Percentiles rank a stretch among this genome's conserved stretches.
These are phyloP conservation scores for Carassius gibelio DNA, from an alignment of 2,113 vertebrate species.

Conservation along the genomic window DNA sequence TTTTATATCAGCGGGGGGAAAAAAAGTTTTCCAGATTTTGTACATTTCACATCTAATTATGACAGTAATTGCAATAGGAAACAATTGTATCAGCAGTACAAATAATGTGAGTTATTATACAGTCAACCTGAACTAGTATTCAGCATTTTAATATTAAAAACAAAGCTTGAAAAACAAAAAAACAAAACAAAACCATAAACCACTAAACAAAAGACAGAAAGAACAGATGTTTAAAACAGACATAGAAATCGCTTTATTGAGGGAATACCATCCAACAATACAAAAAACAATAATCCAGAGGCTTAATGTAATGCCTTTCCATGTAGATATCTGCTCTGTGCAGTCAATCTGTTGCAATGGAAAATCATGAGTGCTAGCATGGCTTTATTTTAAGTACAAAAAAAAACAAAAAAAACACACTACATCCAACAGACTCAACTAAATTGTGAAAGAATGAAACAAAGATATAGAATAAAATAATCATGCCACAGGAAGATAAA, in stretches of 20 bases:
- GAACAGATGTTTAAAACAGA: constrained; percentile 41
- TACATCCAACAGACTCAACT: neutral
- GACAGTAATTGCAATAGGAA: neutral
- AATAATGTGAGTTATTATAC: neutral
- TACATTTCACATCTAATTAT: neutral
- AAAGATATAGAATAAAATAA: neutral
- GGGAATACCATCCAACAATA: constrained; percentile 44
- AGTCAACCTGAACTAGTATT: neutral
- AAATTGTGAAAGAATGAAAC: neutral
- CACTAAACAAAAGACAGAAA: neutral
- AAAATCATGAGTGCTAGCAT: neutral
- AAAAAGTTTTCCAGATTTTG: neutral
- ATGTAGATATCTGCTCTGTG: neutral
- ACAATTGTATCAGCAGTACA: neutral
- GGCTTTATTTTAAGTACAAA: neutral
- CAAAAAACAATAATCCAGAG: constrained; percentile 42
- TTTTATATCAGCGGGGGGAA: neutral
- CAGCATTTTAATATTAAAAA: neutral
- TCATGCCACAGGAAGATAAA: neutral
- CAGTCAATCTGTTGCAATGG: constrained; percentile 3
- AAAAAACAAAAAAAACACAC: no score
- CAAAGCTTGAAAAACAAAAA: neutral
- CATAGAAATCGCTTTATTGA: constrained; percentile 58
- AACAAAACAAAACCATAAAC: neutral
- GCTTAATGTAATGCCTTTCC: constrained; percentile 7